Evolutionary conservation across 2,113 vertebrate species (phyloP).

Genomic region (Plecturocebus donacophilus): DNA sequence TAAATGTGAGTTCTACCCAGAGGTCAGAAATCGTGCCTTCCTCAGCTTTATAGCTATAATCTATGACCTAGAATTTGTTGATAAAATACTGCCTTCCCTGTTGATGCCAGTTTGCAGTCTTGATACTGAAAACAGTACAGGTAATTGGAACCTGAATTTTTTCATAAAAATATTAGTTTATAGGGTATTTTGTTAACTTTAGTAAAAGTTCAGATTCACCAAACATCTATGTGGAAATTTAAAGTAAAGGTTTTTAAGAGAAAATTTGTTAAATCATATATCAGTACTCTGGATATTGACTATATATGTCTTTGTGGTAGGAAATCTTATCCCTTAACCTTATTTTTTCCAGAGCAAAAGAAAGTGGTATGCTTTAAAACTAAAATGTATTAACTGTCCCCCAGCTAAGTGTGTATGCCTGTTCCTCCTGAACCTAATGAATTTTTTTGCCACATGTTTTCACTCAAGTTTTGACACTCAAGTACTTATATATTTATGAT

Average conservation of each 20-base stretch:
- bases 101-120: neutral
- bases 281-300: neutral
- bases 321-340: neutral
- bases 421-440: neutral
- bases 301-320: neutral
- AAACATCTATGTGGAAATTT: neutral
- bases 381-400: neutral
- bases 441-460: neutral
- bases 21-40: neutral
- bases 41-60: neutral
- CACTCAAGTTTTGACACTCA: neutral
- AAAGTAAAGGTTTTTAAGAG: neutral
- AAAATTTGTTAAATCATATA: constrained; percentile 27
- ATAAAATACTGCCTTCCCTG: neutral
- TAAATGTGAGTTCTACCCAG: constrained; percentile 19
- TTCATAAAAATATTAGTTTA: constrained; percentile 8
- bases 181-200: neutral
- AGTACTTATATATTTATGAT: neutral
- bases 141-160: neutral
- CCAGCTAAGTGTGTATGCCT: neutral
- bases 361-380: neutral
- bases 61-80: neutral
- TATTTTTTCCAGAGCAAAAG: neutral
- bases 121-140: neutral
- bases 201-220: neutral